Conservation (phyloP, 2,888 invertebrate species). For the Masnerella sp. region DNA sequence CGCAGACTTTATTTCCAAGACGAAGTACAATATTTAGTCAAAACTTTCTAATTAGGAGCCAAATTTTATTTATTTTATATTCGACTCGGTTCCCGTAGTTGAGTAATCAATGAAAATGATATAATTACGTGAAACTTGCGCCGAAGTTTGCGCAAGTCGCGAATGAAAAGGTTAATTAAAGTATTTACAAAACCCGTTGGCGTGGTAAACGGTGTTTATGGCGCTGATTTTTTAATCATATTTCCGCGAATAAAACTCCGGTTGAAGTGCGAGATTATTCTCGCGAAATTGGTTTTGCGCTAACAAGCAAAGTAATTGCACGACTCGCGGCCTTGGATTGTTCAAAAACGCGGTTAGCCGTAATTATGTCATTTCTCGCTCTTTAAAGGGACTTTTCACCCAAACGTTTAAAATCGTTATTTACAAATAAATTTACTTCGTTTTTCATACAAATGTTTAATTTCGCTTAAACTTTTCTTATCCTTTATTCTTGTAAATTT, state of each 20-base stretch:
- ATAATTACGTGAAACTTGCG: conserved; percentile 11
- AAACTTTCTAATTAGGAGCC: too few relatives aligned
- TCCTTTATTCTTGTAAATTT: too few relatives aligned
- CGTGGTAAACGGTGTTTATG: conserved; percentile 17
- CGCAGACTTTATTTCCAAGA: too few relatives aligned
- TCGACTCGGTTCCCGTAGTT: background rate
- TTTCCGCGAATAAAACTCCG: conserved; percentile 15
- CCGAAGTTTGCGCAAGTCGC: conserved; percentile 5
- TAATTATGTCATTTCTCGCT: too few relatives aligned
- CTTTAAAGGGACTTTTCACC: too few relatives aligned
- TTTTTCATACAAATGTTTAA: too few relatives aligned
- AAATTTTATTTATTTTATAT: background rate
- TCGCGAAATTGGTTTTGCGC: conserved; percentile 15
- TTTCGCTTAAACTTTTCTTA: too few relatives aligned
- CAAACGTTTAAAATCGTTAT: too few relatives aligned
- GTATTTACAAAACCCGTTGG: conserved; percentile 16
- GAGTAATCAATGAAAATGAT: conserved; percentile 9
- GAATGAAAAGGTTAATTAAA: conserved; percentile 22
- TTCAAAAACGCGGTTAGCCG: too few relatives aligned
- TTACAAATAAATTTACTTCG: too few relatives aligned
- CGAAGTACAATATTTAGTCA: too few relatives aligned
- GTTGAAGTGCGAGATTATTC: conserved; percentile 11
- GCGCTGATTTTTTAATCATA: conserved; percentile 37
- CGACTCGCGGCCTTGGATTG: too few relatives aligned
- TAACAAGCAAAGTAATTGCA: conserved; percentile 19